Base-by-base conservation (phyloP, 2,797 vertebrate species). In the Pseudopleuronectes americanus region DNA sequence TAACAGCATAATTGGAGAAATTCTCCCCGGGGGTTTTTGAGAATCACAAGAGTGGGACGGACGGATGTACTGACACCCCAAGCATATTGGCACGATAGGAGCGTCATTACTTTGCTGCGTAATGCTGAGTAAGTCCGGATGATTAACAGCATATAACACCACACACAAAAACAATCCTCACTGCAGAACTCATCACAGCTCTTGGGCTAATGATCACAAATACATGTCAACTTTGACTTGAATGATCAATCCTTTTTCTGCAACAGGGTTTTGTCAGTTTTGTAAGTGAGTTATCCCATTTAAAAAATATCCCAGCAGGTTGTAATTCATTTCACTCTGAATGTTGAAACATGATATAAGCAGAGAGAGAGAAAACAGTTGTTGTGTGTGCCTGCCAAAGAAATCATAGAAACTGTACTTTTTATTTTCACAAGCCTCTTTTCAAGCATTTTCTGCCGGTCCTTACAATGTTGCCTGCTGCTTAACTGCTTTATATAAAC, bases 41-140 rank as follows among this genome's bases (percentile, higher is more conserved):
- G 43, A 45, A 45, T 45, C 36, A 13, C 36, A 38, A 13, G 36
- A 38, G 13, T 38, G 36, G 36, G 12, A 38, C 36, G 4, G 3
- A 13, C 36, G 3, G 17, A 19, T 45, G 2, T 19, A 14, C 7
- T 45, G 14, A 45, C 43, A 45, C 6, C 43, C 36, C 1, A 13
- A 45, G 61, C 47, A 55, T 56, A 12, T 62, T 86, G 83, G 80
- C 85, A 90, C 51, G 52, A 77, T 83, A 52, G 67, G 54, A 63
- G 33, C 41, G 17, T 71, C 55, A 55, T 69, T 80, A 82, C 66
- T 51, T 78, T 80, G 72, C 74, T 74, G 47, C 63, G 79, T 57
- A 66, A 59, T 43, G 26, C 52, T 81, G 67, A 83, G 60, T 85
- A 80, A 80, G 69, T 71, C 26, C 43, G 16, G 8, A 64, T 49